phyloP scores from a whole-genome alignment of 35 echinoderm and acorn worm species.

The Acanthaster planci region DNA sequence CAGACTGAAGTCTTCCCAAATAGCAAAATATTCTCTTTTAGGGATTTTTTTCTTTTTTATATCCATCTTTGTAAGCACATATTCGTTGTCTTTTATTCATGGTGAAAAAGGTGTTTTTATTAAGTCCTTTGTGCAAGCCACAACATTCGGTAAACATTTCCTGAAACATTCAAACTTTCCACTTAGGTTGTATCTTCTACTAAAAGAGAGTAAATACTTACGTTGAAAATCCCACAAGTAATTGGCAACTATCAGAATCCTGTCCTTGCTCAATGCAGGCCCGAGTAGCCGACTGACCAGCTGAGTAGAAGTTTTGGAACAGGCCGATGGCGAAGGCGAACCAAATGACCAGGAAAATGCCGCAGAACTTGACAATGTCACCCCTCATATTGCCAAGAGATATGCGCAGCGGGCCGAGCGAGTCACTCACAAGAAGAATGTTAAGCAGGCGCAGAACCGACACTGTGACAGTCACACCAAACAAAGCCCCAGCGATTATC shows the following conservation, averaged over 20 bases:
- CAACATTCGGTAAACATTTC: too few relatives aligned
- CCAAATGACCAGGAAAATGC: conserved; percentile 35
- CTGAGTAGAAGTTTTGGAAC: conserved; percentile 33
- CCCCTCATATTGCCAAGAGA: conserved; percentile 45
- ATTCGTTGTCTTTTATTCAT: too few relatives aligned
- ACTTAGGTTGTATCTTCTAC: too few relatives aligned
- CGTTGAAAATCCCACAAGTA: conserved; percentile 31
- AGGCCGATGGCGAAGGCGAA: conserved; percentile 48
- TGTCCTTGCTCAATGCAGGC: not conserved
- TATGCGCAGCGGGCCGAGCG: conserved; percentile 43
- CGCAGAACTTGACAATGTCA: conserved; percentile 45
- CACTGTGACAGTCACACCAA: conserved; percentile 19
- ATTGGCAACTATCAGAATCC: not conserved
- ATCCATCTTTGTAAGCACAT: too few relatives aligned
- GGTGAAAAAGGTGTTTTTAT: too few relatives aligned
- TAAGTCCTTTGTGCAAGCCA: too few relatives aligned
- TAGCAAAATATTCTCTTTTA: too few relatives aligned
- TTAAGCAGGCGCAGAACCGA: conserved; percentile 30
- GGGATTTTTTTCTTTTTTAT: too few relatives aligned
- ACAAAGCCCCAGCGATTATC: not conserved
- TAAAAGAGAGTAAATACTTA: not conserved
- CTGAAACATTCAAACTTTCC: too few relatives aligned
- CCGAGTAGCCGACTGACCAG: not conserved
- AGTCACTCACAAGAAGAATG: conserved; percentile 23
- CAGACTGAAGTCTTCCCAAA: too few relatives aligned